Percentiles rank a stretch among this genome's conserved stretches.
Conservation (phyloP, 2,888 invertebrate genomes). For the Carcina quercana region DNA sequence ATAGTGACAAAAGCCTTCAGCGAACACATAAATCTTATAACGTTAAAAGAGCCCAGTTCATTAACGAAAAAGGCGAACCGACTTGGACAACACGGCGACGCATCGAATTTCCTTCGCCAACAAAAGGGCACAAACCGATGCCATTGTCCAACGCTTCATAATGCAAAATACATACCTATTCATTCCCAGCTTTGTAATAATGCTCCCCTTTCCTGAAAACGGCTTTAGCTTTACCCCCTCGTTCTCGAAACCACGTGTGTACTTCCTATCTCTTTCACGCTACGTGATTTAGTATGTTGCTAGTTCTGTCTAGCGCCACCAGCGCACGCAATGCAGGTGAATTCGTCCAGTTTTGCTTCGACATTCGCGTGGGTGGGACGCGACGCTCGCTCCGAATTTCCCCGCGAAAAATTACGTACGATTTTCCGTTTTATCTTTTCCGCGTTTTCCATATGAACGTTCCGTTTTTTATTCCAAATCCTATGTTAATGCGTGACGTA, state of each 20-base stretch:
- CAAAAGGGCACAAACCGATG: slow-evolving; percentile 44
- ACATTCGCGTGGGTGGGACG: slow-evolving; percentile 47
- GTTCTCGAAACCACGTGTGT: slow-evolving; percentile 59
- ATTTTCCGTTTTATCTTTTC: slow-evolving; percentile 13
- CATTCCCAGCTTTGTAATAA: slow-evolving; percentile 58
- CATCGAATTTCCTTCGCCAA: slow-evolving; percentile 37
- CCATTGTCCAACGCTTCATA: slow-evolving; percentile 50
- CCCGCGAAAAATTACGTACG: slow-evolving; percentile 66
- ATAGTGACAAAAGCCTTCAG: too few relatives aligned
- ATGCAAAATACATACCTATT: slow-evolving; percentile 58
- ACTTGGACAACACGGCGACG: slow-evolving; percentile 38
- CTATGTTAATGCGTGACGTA: slow-evolving; percentile 43
- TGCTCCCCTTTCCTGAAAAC: slow-evolving; percentile 62
- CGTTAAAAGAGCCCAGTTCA: slow-evolving; percentile 28
- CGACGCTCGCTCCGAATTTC: slow-evolving; percentile 31
- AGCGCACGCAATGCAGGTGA: slow-evolving; percentile 74
- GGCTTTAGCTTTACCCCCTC: slow-evolving; percentile 48
- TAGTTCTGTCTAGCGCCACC: slow-evolving; percentile 40
- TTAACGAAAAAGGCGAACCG: slow-evolving; percentile 32
- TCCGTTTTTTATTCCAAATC: slow-evolving; percentile 21
- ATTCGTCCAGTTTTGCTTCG: slow-evolving; percentile 49
- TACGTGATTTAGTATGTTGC: slow-evolving; percentile 13
- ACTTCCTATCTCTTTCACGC: slow-evolving; percentile 29
- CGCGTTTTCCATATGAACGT: slow-evolving; percentile 15
- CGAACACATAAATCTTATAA: too few relatives aligned